A percentile compares a stretch with the other conserved stretches of the same genome.
These are phyloP conservation scores for Drosophila repleta DNA, from an alignment of 1,140 invertebrate genomes.

Conservation along the genomic window DNA sequence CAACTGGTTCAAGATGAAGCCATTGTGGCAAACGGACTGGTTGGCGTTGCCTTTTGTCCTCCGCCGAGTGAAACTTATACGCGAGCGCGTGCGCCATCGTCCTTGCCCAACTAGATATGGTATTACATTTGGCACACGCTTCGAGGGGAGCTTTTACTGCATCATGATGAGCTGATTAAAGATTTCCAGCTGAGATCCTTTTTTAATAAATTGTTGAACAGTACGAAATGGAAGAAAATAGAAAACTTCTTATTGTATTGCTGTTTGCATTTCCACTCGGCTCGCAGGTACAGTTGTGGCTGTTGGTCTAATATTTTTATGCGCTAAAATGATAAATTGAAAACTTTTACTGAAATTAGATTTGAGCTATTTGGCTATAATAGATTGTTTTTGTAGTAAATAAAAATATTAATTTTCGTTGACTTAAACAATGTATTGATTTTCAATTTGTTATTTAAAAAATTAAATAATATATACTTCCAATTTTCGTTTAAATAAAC, in stretches of 20 bases:
- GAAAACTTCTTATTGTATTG: background rate
- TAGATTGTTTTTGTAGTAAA: too few species aligned
- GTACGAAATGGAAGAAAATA: background rate
- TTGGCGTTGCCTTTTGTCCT: conserved; percentile 30
- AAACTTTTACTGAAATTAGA: too few species aligned
- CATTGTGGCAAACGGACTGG: conserved; percentile 2
- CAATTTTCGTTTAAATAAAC: too few species aligned
- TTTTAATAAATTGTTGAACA: conserved; percentile 1
- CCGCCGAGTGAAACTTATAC: conserved; percentile 15
- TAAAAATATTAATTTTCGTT: too few species aligned
- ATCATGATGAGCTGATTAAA: conserved; percentile 24
- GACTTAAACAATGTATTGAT: too few species aligned
- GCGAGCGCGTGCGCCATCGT: conserved; percentile 9
- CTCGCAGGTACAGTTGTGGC: background rate
- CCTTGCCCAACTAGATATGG: background rate
- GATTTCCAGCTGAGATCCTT: conserved; percentile 10
- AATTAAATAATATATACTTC: too few species aligned
- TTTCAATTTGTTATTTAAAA: too few species aligned
- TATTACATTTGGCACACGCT: conserved; percentile 18
- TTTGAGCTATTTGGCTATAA: too few species aligned
- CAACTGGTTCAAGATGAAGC: conserved; percentile 66
- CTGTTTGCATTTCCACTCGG: too few species aligned
- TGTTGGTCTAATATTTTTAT: background rate
- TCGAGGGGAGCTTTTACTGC: conserved; percentile 12
- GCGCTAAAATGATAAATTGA: too few species aligned